These are phyloP conservation scores for Andrena trimmerana DNA, from an alignment of 2,888 invertebrate genomes.

Conservation along the genomic window DNA sequence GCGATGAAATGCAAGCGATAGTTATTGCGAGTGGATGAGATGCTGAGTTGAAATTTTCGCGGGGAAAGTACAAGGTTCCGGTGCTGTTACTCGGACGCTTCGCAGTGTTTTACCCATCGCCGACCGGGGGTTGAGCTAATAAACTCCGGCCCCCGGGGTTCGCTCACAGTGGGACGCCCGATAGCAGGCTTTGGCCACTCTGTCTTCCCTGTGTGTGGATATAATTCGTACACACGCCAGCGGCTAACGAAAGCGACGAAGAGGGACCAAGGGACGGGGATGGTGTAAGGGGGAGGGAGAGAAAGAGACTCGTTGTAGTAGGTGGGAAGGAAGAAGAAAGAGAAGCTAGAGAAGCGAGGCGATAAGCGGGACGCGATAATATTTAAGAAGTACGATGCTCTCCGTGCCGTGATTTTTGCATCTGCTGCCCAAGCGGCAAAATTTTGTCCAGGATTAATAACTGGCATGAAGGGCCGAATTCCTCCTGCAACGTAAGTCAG, in stretches of 20 bases:
- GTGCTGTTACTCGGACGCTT: not conserved
- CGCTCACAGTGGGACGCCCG: conserved; percentile 73
- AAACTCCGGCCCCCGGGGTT: conserved; percentile 76
- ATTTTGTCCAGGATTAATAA: not conserved
- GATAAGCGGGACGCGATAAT: conserved; percentile 42
- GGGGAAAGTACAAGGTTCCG: too few species aligned
- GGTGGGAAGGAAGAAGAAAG: conserved; percentile 8
- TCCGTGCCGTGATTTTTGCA: not conserved
- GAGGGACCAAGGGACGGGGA: conserved; percentile 1
- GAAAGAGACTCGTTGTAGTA: conserved; percentile 1
- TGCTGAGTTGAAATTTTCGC: too few species aligned
- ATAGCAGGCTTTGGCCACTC: conserved; percentile 68
- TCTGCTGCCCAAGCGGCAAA: not conserved
- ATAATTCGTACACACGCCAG: conserved; percentile 35
- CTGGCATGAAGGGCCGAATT: not conserved
- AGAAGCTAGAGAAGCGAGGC: conserved; percentile 1
- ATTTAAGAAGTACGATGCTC: conserved; percentile 23
- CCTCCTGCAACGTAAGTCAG: too few species aligned
- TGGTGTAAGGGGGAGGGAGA: conserved; percentile 3
- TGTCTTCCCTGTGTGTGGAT: conserved; percentile 51
- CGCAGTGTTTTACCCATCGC: conserved; percentile 56
- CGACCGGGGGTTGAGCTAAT: conserved; percentile 77
- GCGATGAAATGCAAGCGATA: too few species aligned
- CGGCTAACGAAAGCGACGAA: conserved; percentile 7
- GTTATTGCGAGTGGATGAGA: too few species aligned